A percentile compares a stretch with the other conserved stretches of the same genome.
Evolutionary conservation across 2,113 vertebrate genomes (phyloP).

Genomic region (Spea multiplicata): DNA sequence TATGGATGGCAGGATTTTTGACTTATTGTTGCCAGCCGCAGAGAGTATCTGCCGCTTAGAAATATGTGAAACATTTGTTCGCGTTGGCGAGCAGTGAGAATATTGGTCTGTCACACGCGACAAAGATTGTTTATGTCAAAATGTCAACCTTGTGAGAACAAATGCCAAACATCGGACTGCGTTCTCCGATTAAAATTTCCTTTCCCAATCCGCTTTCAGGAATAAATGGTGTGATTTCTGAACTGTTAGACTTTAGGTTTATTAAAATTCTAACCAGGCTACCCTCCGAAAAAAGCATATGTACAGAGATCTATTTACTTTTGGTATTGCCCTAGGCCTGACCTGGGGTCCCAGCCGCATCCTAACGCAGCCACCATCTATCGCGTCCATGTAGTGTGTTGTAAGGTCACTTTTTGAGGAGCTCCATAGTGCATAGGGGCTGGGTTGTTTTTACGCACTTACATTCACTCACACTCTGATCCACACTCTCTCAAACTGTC

Average conservation of each 20-base stretch:
- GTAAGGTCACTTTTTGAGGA: too few species aligned
- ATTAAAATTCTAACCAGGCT: not conserved
- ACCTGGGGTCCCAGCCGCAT: too few species aligned
- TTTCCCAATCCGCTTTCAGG: not conserved
- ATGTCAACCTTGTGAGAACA: not conserved
- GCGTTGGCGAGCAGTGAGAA: not conserved
- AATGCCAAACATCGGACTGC: not conserved
- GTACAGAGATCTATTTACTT: not conserved
- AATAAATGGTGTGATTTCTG: not conserved
- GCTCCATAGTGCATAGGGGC: too few species aligned
- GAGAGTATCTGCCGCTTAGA: not conserved
- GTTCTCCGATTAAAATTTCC: not conserved
- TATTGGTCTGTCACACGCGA: not conserved
- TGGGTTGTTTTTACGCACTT: too few species aligned
- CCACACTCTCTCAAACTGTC: too few species aligned
- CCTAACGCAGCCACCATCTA: too few species aligned
- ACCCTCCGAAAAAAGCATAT: not conserved
- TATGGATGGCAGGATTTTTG: not conserved
- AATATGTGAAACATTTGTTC: conserved; percentile 1
- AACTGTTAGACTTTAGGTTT: not conserved
- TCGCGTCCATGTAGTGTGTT: too few species aligned
- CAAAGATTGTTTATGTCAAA: conserved; percentile 6
- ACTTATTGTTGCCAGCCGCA: not conserved
- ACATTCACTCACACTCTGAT: too few species aligned
- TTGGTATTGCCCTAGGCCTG: too few species aligned